Evolutionary conservation across 2,797 vertebrate species (phyloP), one percentile per base, ranked within the genome.

Genomic region (Sebastes oblongus): DNA sequence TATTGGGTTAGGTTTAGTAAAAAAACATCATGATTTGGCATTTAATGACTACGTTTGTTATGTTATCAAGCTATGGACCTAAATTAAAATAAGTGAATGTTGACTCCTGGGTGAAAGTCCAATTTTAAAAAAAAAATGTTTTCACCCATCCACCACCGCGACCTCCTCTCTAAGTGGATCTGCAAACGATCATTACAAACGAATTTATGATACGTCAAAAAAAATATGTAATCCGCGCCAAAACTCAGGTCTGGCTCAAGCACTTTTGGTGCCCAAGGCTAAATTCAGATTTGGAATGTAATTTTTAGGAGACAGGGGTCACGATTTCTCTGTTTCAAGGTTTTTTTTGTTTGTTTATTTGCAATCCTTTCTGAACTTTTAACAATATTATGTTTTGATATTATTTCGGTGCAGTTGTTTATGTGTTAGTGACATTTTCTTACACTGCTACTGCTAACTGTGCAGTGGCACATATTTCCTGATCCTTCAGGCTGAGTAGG

Each of bases 141-240:
- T 20, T 20, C 3, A 50, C 18, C 42, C 42, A 50, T 50, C 18
- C 42, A 50, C 42, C 42, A 50, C 16, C 16, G 42, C 42, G 3
- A 46, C 16, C 3, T 2, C 1, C 16, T 8, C 6, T 0, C 42
- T 50, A 20, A 50, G 42, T 18, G 18, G 42, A 50, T 3, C 14
- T 0, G 18, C 46, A 50, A 50, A 50, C 18, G 0, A 50, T 50
- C 46, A 20, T 50, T 50, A 50, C 16, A 50, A 50, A 50, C 1
- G 2, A 0, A 50, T 50, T 20, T 2, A 50, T 18, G 16, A 50
- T 50, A 20, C 18, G 3, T 50, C 0, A 52, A 54, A 54, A 54
- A 20, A 4, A 8, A 46, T 0, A 46, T 0, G 0, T 50, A 2
- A 20, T 50, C 46, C 7, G 8, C 0, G 18, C 8, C 8, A 20